Evolutionary conservation across 2,113 vertebrate species (phyloP).

Genomic region (Gallinago jamesoni): DNA sequence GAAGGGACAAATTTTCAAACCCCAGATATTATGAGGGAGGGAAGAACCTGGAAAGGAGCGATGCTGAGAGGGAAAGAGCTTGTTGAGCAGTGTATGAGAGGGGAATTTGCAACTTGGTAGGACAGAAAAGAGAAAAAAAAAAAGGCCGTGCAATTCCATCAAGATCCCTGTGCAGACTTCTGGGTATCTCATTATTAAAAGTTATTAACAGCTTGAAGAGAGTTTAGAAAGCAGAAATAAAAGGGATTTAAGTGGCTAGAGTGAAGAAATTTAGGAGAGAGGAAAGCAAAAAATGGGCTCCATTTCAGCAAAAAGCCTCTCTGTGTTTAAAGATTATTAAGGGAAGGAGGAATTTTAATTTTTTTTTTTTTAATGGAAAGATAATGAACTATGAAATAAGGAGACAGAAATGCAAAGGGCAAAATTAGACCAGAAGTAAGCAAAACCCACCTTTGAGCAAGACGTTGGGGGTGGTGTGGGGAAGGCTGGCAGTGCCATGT

Average conservation of each 20-base stretch:
- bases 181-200: background rate
- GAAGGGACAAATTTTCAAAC: background rate
- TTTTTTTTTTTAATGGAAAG: background rate
- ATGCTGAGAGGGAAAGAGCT: background rate
- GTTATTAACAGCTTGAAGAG: background rate
- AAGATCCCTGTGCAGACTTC: background rate
- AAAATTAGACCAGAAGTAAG: background rate
- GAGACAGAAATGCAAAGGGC: background rate
- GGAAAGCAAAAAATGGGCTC: background rate
- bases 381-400: background rate
- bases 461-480: background rate
- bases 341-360: background rate
- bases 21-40: background rate
- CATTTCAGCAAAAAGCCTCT: background rate
- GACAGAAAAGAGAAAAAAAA: background rate
- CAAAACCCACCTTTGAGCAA: background rate
- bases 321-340: background rate
- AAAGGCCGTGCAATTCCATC: background rate
- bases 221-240: background rate
- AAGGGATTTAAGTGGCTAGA: background rate
- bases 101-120: background rate
- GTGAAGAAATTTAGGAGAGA: background rate
- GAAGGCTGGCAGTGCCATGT: background rate
- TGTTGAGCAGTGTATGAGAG: background rate
- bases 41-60: background rate